Base-by-base conservation (phyloP, 2,888 invertebrate genomes). In the Papilio demoleus region DNA sequence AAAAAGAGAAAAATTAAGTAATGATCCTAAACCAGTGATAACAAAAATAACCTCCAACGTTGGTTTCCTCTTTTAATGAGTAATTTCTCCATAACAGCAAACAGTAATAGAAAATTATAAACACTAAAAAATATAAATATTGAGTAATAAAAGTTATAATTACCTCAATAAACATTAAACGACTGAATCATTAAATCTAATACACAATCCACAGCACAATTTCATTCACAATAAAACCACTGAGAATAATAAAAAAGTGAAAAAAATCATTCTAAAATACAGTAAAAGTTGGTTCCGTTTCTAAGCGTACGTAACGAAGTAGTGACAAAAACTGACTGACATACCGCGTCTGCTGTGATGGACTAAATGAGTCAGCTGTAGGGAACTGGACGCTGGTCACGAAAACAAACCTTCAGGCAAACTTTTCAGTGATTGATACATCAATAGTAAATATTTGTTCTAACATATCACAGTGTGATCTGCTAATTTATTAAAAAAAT, bases 291-390 rank as follows among this genome's bases (percentile, higher is more conserved):
- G 27, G 17, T 22, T 31, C 27, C n/a, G 17, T 47, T 60, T 24
- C n/a, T 17, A 34, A 53, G 31, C 67, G 67, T 62, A 56, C 17
- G 45, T 17, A 71, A 73, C 74, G 71, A 70, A 65, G 73, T 76
- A 77, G 78, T 74, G 78, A 73, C 78, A 77, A 77, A 76, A 75
- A 78, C 74, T 74, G 77, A 79, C 77, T 77, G 81, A 78, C 73
- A 38, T 4, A 38, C 38, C 68, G 68, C 63, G 71, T 72, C 73
- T 53, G 80, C n/a, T n/a, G n/a, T n/a, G n/a, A 79, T 78, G 80
- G 78, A 82, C 74, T 73, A 75, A 73, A 70, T 75, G 81, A 78
- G 76, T 79, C 77, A 74, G 70, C 71, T 75, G 4, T 31, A 31
- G 31, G 80, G 81, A 79, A 71, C n/a, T n/a, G n/a, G n/a, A 71